Conservation (phyloP, 2,888 invertebrate species). For the Thelaira solivaga region DNA sequence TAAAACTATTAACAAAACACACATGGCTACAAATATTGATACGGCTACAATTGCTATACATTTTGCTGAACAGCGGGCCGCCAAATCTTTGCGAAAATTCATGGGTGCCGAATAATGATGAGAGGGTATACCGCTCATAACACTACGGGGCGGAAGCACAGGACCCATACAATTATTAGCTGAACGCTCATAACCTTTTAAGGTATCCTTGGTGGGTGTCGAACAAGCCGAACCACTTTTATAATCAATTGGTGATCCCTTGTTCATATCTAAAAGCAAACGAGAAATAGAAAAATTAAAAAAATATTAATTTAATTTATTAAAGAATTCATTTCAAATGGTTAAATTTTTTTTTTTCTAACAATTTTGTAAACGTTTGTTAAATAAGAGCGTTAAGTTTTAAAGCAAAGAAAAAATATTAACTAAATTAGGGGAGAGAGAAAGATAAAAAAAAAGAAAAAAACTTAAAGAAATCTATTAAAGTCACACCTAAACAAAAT, state of each 20-base stretch:
- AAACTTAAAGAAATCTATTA: constrained; percentile 52
- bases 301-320: too few relatives aligned
- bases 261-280: constrained; percentile 85
- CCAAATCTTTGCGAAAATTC: constrained; percentile 91
- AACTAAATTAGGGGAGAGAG: constrained; percentile 58
- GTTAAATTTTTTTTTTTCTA: not conserved
- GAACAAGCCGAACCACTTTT: constrained; percentile 90
- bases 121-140: constrained; percentile 79
- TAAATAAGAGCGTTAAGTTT: not conserved
- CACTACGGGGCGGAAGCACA: constrained; percentile 84
- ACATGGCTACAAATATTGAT: constrained; percentile 88
- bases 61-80: constrained; percentile 93
- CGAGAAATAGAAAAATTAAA: not conserved
- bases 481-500: constrained; percentile 65
- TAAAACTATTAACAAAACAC: constrained; percentile 90
- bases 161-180: constrained; percentile 83
- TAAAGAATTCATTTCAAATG: not conserved
- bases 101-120: constrained; percentile 89
- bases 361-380: not conserved
- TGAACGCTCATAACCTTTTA: constrained; percentile 79
- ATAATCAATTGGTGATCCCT: constrained; percentile 92
- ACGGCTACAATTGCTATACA: constrained; percentile 93
- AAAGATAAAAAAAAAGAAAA: constrained; percentile 6
- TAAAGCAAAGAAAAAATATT: constrained; percentile 52
- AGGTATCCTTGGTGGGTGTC: constrained; percentile 88